Percentiles rank a stretch among this genome's conserved stretches.
phyloP scores from a whole-genome alignment of 1,140 invertebrate species.

The Telenomus remus region DNA sequence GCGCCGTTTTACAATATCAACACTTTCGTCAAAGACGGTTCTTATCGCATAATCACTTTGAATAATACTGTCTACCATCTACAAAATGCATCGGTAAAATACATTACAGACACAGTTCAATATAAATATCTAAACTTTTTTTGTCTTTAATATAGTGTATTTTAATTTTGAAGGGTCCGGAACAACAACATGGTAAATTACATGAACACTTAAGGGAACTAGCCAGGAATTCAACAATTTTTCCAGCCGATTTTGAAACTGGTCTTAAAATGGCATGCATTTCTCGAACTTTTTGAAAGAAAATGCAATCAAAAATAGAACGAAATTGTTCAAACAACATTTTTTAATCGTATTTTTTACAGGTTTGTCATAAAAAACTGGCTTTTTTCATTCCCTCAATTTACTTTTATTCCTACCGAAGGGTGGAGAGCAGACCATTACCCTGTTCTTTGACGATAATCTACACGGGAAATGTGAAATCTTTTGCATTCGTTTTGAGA shows the following conservation, averaged over 20 bases:
- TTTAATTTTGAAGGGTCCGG: too few relatives aligned
- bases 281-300: too few relatives aligned
- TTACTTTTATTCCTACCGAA: not conserved
- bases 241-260: not conserved
- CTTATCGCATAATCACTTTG: not conserved
- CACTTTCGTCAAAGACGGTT: not conserved
- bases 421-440: too few relatives aligned
- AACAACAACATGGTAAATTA: not conserved
- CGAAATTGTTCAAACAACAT: too few relatives aligned
- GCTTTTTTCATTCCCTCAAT: not conserved
- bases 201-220: not conserved
- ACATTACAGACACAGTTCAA: not conserved
- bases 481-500: too few relatives aligned
- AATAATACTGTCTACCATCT: not conserved
- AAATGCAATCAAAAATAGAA: too few relatives aligned
- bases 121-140: not conserved
- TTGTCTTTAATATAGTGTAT: too few relatives aligned
- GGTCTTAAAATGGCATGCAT: not conserved
- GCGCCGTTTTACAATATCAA: not conserved
- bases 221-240: not conserved
- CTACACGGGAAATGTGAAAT: not conserved
- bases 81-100: too few relatives aligned
- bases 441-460: not conserved
- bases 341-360: not conserved
- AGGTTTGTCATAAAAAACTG: not conserved